Conservation (phyloP, 2,113 vertebrate species). For the Podocnemis expansa region DNA sequence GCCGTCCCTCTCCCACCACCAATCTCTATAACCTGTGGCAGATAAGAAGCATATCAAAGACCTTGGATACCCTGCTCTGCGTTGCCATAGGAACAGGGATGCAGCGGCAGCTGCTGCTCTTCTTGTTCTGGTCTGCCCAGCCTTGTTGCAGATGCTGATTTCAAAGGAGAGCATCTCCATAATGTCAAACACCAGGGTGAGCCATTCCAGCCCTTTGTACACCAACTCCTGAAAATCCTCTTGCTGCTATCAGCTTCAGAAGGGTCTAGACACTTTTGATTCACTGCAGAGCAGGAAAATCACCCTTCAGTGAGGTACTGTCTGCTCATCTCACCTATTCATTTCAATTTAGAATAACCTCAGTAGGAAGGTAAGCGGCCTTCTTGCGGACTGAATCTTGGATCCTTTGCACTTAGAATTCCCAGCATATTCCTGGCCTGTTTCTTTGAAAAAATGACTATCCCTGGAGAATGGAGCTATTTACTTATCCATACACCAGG, state of each 20-base stretch:
- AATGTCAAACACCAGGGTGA: not conserved
- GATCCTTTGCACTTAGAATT: not conserved
- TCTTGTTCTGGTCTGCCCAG: conserved; percentile 35
- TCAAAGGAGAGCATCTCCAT: not conserved
- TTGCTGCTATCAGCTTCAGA: not conserved
- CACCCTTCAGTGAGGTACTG: not conserved
- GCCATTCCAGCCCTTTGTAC: not conserved
- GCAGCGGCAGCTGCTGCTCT: not conserved
- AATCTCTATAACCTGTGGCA: not conserved
- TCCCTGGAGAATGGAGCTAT: not conserved
- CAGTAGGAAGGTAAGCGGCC: not conserved
- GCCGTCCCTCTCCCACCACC: not conserved
- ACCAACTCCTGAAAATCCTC: not conserved
- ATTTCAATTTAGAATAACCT: not conserved
- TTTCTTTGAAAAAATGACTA: not conserved
- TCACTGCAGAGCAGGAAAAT: not conserved
- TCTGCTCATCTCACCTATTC: not conserved
- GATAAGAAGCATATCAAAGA: not conserved
- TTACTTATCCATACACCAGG: not conserved
- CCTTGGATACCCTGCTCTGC: not conserved
- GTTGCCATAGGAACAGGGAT: conserved; percentile 69
- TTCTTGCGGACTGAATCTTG: not conserved
- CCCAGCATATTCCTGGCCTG: not conserved
- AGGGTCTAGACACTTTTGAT: not conserved
- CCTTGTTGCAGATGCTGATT: conserved; percentile 42